These are phyloP conservation scores for Eurystomus gularis DNA, from an alignment of 2,113 vertebrate species.

Conservation along the genomic window DNA sequence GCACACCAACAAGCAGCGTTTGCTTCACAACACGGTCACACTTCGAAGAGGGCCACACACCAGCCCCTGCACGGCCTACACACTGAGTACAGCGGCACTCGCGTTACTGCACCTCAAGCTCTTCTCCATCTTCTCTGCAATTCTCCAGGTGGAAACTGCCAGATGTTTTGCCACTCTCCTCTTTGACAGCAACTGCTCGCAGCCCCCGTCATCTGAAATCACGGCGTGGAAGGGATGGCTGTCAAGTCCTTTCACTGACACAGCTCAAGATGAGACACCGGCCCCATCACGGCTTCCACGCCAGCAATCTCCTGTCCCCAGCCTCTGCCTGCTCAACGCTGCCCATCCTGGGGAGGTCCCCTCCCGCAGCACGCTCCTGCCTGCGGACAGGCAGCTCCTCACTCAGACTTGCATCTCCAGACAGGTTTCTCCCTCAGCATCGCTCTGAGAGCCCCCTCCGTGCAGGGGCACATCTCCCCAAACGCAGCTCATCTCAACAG, in stretches of 20 bases:
- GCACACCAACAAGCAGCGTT: background rate
- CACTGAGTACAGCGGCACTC: background rate
- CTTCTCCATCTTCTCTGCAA: background rate
- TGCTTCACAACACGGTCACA: accelerated
- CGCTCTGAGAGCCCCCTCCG: background rate
- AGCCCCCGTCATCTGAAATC: background rate
- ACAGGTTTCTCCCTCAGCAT: background rate
- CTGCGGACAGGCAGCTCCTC: background rate
- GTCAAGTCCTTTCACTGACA: background rate
- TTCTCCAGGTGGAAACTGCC: background rate
- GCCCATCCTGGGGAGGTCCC: background rate
- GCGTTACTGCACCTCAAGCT: background rate
- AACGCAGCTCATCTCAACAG: accelerated
- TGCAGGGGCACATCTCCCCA: background rate
- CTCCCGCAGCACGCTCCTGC: background rate
- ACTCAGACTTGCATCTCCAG: background rate
- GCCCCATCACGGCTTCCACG: background rate
- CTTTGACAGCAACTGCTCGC: background rate
- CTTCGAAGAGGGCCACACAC: accelerated
- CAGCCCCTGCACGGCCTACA: background rate
- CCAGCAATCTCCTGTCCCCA: background rate
- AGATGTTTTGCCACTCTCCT: background rate
- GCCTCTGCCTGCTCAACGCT: accelerated
- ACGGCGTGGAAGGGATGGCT: accelerated
- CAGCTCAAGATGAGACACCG: background rate